Percentiles rank a stretch among this genome's conserved stretches.
phyloP scores from a whole-genome alignment of 1,140 invertebrate genomes.

The Platyscapa corneri region DNA sequence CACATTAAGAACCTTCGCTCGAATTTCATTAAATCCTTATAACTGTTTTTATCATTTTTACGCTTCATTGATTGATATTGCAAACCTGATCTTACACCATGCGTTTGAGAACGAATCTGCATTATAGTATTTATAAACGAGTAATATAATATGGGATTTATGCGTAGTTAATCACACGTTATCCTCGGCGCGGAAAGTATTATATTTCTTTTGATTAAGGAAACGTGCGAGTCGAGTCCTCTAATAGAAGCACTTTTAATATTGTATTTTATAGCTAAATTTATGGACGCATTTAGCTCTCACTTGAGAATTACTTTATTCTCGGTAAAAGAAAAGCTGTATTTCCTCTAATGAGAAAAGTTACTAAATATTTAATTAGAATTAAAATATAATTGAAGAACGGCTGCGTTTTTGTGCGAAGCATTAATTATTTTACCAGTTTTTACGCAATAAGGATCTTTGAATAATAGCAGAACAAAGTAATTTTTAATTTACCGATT shows the following conservation, averaged over 20 bases:
- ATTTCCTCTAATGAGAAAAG: slow-evolving; percentile 8
- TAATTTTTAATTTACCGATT: no score
- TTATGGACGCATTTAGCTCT: not conserved
- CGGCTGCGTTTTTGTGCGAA: no score
- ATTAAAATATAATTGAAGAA: no score
- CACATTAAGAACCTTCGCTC: not conserved
- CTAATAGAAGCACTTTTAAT: not conserved
- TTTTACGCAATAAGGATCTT: no score
- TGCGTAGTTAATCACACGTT: not conserved
- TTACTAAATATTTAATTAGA: slow-evolving; percentile 1
- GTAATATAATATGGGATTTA: not conserved
- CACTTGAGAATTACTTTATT: not conserved
- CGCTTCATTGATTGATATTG: not conserved
- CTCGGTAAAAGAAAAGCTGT: not conserved
- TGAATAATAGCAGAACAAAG: no score
- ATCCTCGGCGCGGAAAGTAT: not conserved
- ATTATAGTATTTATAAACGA: not conserved
- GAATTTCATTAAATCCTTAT: not conserved
- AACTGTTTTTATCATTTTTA: not conserved
- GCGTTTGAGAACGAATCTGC: not conserved
- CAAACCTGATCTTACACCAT: no score
- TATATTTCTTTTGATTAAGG: not conserved
- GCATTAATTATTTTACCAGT: no score
- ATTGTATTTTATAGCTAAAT: not conserved
- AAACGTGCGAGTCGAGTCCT: not conserved